Evolutionary conservation across 2,888 invertebrate genomes (phyloP), one percentile per base, ranked within the genome.

Genomic region (Bombyx huttoni): DNA sequence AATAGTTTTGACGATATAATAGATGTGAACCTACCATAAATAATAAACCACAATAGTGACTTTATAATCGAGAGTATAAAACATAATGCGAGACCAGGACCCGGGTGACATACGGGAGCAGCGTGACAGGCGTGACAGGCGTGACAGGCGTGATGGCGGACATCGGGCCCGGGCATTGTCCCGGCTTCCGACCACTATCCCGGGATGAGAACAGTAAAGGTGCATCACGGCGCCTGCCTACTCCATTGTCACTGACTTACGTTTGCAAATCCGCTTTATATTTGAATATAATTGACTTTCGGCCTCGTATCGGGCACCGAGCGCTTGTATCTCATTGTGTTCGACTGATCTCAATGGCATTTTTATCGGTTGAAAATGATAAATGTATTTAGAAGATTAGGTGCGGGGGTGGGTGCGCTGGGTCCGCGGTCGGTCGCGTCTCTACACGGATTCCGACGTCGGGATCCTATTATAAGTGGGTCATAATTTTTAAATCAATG

Each of bases 201-300:
- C 34, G 3, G 13, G 13, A 47, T 13, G 47, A 13, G 47, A 47
- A 47, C 13, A 14, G 47, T 47, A 49, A 34, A 49, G 51, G 40
- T 47, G 52, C 55, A 65, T 64, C 69, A 62, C 71, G 78, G 81
- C 81, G 81, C 81, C 78, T 73, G 71, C 70, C 79, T 75, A 75
- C 72, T 70, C 78, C 64, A 84, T 88, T 87, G 86, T 86, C 75
- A 76, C 62, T 61, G 68, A 73, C 84, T 88, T 88, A 88, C 78
- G 78, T 84, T 85, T 73, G 86, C 87, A 86, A 88, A 88, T 88
- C 87, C 83, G 87, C 86, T 88, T 88, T 86, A 81, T 85, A 88
- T 88, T 88, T 86, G 86, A 88, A 88, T 88, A 87, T 88, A 87
- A 88, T 88, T 85, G 87, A 87, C 82, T 86, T 81, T 80, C 79